Percentiles rank a stretch among this genome's conserved stretches.
phyloP scores from a whole-genome alignment of 2,797 vertebrate genomes.

The Hoplostethus mediterraneus region DNA sequence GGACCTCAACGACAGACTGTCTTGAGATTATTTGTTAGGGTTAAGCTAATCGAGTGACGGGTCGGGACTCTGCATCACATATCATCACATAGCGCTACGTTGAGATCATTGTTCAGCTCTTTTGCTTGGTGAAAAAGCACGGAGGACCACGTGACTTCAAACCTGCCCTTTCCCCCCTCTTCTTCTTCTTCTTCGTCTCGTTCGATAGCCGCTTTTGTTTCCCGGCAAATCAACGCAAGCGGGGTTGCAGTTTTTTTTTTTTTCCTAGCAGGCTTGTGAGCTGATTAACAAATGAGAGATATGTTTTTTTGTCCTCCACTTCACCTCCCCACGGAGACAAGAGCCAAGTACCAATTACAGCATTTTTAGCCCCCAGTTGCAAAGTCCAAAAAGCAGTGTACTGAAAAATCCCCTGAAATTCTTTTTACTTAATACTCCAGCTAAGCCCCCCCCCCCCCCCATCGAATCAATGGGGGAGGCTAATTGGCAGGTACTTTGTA shows the following conservation, averaged over 20 bases:
- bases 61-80: no score
- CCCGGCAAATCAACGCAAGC: constrained; percentile 33
- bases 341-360: constrained; percentile 44
- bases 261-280: constrained; percentile 9
- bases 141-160: constrained; percentile 22
- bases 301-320: constrained; percentile 4
- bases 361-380: constrained; percentile 31
- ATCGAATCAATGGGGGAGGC: constrained; percentile 66
- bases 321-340: constrained; percentile 39
- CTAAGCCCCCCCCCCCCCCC: constrained; percentile 34
- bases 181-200: constrained; percentile 11
- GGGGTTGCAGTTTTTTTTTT: constrained; percentile 18
- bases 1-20: no score
- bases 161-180: not conserved
- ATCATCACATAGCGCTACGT: no score
- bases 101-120: constrained; percentile 10
- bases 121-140: constrained; percentile 26
- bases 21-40: no score
- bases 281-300: constrained; percentile 49
- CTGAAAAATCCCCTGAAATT: constrained; percentile 51
- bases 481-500: constrained; percentile 73
- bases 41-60: no score
- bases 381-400: constrained; percentile 48
- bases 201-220: constrained; percentile 41
- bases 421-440: constrained; percentile 43